These are phyloP conservation scores for Meriones psammophilus DNA, from an alignment of 2,797 vertebrate genomes.

Conservation along the genomic window DNA sequence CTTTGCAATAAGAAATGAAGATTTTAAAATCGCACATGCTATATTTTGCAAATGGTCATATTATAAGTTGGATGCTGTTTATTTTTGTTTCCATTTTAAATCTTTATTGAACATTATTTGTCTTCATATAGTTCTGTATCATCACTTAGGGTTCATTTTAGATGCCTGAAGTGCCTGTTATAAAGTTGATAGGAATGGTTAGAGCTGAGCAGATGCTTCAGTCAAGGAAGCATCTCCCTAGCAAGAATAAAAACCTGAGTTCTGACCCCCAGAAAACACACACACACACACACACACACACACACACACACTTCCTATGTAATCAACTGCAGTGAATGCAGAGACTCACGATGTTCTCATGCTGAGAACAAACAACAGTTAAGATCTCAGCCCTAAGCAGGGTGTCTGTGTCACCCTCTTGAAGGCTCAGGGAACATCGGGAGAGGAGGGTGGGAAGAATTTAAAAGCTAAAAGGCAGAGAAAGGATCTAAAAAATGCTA, in stretches of 20 bases:
- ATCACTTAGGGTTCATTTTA: slow-evolving; percentile 78
- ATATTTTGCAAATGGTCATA: slow-evolving; percentile 71
- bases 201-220: background rate
- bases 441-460: background rate
- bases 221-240: background rate
- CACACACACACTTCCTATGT: background rate
- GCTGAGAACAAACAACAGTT: background rate
- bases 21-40: slow-evolving; percentile 75
- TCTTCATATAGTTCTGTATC: slow-evolving; percentile 68
- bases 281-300: too few species aligned
- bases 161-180: slow-evolving; percentile 66
- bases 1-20: slow-evolving; percentile 78
- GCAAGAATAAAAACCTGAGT: background rate
- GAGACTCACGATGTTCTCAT: background rate
- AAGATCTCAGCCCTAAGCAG: background rate
- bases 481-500: background rate
- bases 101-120: slow-evolving; percentile 73
- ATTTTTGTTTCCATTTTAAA: slow-evolving; percentile 78
- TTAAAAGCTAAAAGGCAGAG: background rate
- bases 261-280: background rate
- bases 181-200: background rate
- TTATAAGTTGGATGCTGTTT: slow-evolving; percentile 58
- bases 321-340: background rate
- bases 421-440: background rate
- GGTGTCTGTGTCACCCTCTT: background rate